A percentile compares a stretch with the other conserved stretches of the same genome.
These are phyloP conservation scores for Falco concolor DNA, from an alignment of 2,797 vertebrate genomes.

Conservation along the genomic window DNA sequence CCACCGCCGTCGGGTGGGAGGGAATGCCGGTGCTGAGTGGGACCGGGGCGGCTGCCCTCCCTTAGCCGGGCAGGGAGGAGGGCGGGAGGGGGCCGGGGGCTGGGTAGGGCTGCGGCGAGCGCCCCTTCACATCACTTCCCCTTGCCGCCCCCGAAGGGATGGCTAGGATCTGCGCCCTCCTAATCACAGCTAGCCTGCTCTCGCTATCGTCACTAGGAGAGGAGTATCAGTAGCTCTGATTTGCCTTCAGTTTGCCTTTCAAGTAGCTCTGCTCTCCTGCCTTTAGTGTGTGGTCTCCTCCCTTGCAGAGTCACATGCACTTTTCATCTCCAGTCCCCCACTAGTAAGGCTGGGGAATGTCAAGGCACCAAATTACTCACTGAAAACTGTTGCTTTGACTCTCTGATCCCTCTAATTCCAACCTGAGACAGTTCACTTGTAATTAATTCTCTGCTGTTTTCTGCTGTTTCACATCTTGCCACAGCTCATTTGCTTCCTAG, in stretches of 20 bases:
- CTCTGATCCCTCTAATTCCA: neutral
- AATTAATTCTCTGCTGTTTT: neutral
- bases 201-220: neutral
- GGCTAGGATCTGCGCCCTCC: neutral
- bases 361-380: neutral
- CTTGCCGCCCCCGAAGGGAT: neutral
- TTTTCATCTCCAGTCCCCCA: neutral
- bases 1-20: neutral
- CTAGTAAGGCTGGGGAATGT: neutral
- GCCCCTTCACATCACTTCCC: neutral
- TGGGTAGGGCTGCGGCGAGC: neutral
- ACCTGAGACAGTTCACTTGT: neutral
- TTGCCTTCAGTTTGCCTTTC: neutral
- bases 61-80: neutral
- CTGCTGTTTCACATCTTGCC: neutral
- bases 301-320: too few relatives aligned
- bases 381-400: neutral
- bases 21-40: neutral
- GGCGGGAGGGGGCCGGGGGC: neutral
- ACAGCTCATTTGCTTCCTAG: neutral
- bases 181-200: neutral
- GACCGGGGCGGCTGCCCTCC: neutral
- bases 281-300: neutral
- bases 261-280: neutral
- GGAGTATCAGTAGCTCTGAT: neutral